These are phyloP conservation scores for Echinarachnius parma DNA, from an alignment of 53 echinoderm and acorn worm genomes.

Conservation along the genomic window DNA sequence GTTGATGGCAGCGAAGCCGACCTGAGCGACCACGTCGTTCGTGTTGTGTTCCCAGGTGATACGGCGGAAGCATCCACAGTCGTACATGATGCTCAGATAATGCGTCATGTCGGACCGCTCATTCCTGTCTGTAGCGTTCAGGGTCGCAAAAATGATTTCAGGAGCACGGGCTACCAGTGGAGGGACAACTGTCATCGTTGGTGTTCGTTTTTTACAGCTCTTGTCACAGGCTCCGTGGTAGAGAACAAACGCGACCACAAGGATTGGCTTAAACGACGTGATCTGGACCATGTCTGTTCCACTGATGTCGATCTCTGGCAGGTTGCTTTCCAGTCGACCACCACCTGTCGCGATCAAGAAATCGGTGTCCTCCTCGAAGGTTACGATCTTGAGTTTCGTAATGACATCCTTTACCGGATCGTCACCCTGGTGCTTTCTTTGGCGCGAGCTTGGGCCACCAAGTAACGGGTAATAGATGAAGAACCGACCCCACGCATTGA, in stretches of 20 bases:
- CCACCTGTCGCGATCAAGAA: background rate
- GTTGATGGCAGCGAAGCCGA: background rate
- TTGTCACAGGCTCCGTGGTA: slow-evolving; percentile 21
- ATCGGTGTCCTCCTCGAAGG: slow-evolving; percentile 19
- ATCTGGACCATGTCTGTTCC: slow-evolving; percentile 19
- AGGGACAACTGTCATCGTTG: slow-evolving; percentile 28
- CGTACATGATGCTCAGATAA: slow-evolving; percentile 20
- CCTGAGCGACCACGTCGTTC: background rate
- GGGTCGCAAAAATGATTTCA: slow-evolving; percentile 9
- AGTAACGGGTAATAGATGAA: slow-evolving; percentile 34
- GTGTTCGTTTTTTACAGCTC: slow-evolving; percentile 24
- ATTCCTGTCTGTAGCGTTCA: slow-evolving; percentile 27
- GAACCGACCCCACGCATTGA: slow-evolving; percentile 34
- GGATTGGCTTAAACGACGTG: slow-evolving; percentile 21
- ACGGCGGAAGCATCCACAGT: slow-evolving; percentile 34
- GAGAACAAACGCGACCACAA: slow-evolving; percentile 19
- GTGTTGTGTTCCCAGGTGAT: slow-evolving; percentile 8
- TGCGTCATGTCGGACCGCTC: background rate
- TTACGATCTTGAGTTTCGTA: slow-evolving; percentile 18
- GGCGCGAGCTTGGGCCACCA: slow-evolving; percentile 38
- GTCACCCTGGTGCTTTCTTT: background rate
- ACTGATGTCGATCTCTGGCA: background rate
- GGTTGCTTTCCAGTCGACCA: slow-evolving; percentile 1
- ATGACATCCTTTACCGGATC: slow-evolving; percentile 22
- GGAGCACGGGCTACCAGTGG: slow-evolving; percentile 4